Base-by-base conservation (phyloP, 2,113 vertebrate species). In the Rhynchomys soricoides region DNA sequence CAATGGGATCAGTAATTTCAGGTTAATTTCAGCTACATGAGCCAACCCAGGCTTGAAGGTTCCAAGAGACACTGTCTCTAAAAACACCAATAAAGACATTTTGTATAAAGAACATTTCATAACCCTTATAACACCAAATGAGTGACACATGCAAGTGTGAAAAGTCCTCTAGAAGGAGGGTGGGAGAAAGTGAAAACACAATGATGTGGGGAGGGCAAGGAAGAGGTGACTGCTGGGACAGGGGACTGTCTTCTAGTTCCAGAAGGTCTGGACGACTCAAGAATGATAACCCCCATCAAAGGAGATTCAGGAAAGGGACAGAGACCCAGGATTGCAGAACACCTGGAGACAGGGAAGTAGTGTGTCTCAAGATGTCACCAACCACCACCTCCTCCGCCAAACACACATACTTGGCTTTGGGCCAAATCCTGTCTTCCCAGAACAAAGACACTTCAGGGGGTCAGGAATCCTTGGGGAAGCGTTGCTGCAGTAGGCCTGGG, bases 381-480 rank as follows among this genome's bases (percentile, higher is more conserved):
- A 34, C 70, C 81, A 78, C 57, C 34, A 24, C 37, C 55, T 24
- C 24, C 45, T n/a, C 45, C 24, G 71, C 50, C 40, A 75, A 81
- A 55, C n/a, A 62, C n/a, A 83, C n/a, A 62, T 59, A 90, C 79
- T 91, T 95, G 97, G 96, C 86, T 96, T 79, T 77, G n/a, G n/a
- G 97, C 97, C 97, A 97, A 88, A 75, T 81, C 66, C 83, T 77
- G 94, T 94, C 97, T 97, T 97, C 97, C 74, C 89, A 96, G 96
- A 97, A 97, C 94, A 97, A 97, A 97, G 96, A 95, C 95, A 96
- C 96, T 96, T 96, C 64, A 93, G 96, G 97, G 98, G 98, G 98
- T 98, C 98, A 98, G 97, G 98, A 98, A 98, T 98, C 97, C 97
- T 92, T 95, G 95, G 97, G 96, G 97, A 97, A 97, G 97, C 97